Conservation (phyloP, 2,113 vertebrate genomes). For the Origma solitaria region DNA sequence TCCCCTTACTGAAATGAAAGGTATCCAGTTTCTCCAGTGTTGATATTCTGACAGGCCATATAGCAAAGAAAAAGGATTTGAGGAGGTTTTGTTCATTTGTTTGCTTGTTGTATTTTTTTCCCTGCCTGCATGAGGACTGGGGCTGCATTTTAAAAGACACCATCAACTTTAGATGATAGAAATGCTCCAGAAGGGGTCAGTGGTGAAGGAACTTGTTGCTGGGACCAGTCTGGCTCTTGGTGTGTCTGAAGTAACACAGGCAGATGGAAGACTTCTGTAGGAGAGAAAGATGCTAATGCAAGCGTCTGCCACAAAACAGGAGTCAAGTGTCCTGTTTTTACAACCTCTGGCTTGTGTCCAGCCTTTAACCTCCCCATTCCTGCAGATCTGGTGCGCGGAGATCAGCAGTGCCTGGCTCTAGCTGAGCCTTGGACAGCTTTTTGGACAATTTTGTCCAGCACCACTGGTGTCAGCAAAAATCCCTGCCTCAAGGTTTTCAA, state of each 20-base stretch:
- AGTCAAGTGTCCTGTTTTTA: background rate
- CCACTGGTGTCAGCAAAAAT: background rate
- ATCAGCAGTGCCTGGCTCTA: background rate
- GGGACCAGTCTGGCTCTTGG: background rate
- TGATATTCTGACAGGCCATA: background rate
- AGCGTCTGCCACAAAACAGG: background rate
- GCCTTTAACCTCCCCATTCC: background rate
- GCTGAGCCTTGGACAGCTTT: background rate
- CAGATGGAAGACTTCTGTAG: background rate
- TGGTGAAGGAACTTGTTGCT: background rate
- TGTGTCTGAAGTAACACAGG: background rate
- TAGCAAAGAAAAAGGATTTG: background rate
- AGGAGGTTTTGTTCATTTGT: background rate
- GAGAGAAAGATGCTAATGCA: background rate
- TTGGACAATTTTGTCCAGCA: background rate
- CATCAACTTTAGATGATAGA: background rate
- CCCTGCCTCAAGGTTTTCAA: background rate
- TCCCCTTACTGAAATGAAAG: background rate
- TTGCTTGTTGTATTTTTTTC: background rate
- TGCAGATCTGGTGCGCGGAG: accelerated
- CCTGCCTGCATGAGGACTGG: background rate
- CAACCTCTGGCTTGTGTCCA: background rate
- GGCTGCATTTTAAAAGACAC: background rate
- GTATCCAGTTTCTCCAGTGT: background rate
- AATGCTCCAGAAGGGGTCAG: background rate